Evolutionary conservation across 2,113 vertebrate genomes (phyloP), one percentile per base, ranked within the genome.

Genomic region (Silurus asotus): DNA sequence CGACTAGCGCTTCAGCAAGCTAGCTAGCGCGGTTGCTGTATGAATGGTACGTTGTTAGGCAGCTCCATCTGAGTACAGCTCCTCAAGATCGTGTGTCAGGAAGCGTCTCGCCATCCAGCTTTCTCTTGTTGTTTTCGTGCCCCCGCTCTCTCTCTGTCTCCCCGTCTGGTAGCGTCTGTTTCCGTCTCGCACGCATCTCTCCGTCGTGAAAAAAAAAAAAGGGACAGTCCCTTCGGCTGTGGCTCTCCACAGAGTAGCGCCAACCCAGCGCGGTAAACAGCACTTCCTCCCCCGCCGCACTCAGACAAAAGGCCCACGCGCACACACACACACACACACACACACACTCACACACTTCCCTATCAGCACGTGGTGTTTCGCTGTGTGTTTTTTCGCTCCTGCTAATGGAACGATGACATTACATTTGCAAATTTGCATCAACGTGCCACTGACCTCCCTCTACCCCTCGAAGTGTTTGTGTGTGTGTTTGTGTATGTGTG

Each of bases 221-320:
- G 89, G 90, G 90, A 89, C 87, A 58, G 87, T 84, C 89, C 90
- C 89, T 69, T 51, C 20, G 20, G 72, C 83, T 85, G 82, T 84
- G 83, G 83, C 67, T 62, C 79, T 87, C 85, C 59, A 75, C 53
- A 56, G 80, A 49, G 48, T 78, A 84, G 82, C 85, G 62, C 75
- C 84, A 87, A 89, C 88, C 87, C 87, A 28, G 76, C 75, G 81
- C 72, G 89, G 89, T 89, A 86, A 88, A 88, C 86, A 90, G 83
- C 83, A 83, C 86, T 89, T 88, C 88, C 89, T 76, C 82, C 82
- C 59, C 86, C 77, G 77, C 86, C 64, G 75, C 87, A 81, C 51
- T 84, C 82, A 84, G 79, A 87, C 84, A 89, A 78, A 82, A 88
- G 78, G 61, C 72, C 20, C 78, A 53, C 53, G 23, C 78, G 72